Conservation (phyloP, 2,888 invertebrate species). For the Lycocerus yunnanus region DNA sequence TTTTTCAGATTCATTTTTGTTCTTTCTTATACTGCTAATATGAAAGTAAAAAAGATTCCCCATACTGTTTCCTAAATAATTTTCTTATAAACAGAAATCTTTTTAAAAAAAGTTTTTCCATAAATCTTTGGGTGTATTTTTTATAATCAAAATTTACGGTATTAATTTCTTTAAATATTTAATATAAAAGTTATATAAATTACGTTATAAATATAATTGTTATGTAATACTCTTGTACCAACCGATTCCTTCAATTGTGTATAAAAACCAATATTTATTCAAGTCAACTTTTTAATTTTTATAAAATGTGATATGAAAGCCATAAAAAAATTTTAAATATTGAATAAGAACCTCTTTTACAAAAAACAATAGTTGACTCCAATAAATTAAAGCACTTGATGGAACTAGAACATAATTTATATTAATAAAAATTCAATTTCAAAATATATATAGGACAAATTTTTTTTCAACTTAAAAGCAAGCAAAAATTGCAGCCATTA, state of each 20-base stretch:
- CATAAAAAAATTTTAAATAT: neutral
- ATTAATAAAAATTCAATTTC: slow-evolving; percentile 5
- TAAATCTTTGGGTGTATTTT: neutral
- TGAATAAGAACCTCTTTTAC: neutral
- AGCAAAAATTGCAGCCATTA: slow-evolving; percentile 4
- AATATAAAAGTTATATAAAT: neutral
- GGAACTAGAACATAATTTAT: slow-evolving; percentile 8
- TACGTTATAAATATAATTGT: neutral
- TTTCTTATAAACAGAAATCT: neutral
- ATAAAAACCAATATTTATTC: neutral
- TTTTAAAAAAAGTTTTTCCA: neutral
- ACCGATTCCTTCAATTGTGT: neutral
- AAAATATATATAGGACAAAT: slow-evolving; percentile 3
- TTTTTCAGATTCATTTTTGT: neutral
- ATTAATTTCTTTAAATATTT: neutral
- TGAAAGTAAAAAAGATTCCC: neutral
- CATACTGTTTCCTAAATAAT: neutral
- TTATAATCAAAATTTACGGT: neutral
- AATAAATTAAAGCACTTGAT: neutral
- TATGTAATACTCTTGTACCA: neutral
- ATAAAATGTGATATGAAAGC: neutral
- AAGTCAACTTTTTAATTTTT: neutral
- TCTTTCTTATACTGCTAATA: neutral
- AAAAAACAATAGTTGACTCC: neutral
- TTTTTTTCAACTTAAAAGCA: neutral